Evolutionary conservation across 2,113 vertebrate species (phyloP).

Genomic region (Caracal caracal): DNA sequence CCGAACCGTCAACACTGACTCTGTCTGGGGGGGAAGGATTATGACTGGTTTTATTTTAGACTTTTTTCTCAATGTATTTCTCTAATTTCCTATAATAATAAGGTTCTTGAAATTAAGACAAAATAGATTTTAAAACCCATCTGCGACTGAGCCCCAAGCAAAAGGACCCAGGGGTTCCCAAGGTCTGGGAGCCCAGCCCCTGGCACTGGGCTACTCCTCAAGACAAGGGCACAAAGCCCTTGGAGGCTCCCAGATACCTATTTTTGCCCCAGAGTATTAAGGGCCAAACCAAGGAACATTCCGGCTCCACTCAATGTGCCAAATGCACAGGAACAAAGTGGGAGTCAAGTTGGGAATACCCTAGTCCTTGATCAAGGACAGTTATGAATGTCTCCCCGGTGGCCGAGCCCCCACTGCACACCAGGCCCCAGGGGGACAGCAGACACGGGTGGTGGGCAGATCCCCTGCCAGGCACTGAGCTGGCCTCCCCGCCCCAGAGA

Average conservation of each 20-base stretch:
- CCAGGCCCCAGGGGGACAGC: not conserved
- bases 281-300: constrained; percentile 40
- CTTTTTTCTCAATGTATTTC: not conserved
- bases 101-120: not conserved
- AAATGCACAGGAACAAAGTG: not conserved
- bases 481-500: not conserved
- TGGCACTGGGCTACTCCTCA: constrained; percentile 4
- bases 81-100: not conserved
- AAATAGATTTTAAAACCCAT: not conserved
- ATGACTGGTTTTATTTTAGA: not conserved
- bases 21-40: not conserved
- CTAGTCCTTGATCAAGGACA: no score
- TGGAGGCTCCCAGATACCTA: constrained; percentile 39
- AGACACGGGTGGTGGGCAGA: not conserved
- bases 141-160: not conserved
- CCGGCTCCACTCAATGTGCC: not conserved
- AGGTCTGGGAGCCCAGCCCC: not conserved
- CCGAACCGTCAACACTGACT: not conserved
- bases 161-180: not conserved
- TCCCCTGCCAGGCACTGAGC: not conserved
- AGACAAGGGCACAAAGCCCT: constrained; percentile 62
- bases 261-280: constrained; percentile 72
- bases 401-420: not conserved
- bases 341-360: not conserved
- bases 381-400: fast-evolving